Evolutionary conservation across 2,113 vertebrate genomes (phyloP).

Genomic region (Sula dactylatra): DNA sequence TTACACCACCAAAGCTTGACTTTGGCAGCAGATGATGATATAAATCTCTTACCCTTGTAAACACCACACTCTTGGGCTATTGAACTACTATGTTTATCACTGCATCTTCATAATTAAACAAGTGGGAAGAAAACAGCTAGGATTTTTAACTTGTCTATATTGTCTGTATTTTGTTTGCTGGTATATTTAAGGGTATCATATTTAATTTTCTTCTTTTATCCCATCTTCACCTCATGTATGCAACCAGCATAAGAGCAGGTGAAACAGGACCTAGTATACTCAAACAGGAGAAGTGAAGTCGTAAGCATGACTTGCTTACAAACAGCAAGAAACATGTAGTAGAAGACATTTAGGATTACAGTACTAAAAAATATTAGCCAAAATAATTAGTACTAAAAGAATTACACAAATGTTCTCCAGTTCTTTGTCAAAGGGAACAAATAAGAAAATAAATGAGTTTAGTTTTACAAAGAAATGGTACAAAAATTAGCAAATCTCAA

Average conservation of each 20-base stretch:
- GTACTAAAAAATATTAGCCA: not conserved
- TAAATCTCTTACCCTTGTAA: not conserved
- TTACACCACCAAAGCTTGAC: not conserved
- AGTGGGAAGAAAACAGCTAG: not conserved
- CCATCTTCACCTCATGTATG: not conserved
- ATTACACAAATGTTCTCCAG: rapidly evolving
- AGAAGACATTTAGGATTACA: not conserved
- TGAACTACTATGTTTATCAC: not conserved
- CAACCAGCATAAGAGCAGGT: not conserved
- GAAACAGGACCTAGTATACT: not conserved
- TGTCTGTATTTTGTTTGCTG: not conserved
- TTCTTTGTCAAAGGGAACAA: not conserved
- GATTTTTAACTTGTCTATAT: not conserved
- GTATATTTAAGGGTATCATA: not conserved
- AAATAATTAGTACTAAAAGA: not conserved
- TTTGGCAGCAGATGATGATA: not conserved
- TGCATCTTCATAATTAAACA: not conserved
- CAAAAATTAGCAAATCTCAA: not conserved
- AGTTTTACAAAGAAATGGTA: not conserved
- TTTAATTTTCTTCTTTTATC: not conserved
- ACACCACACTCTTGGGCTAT: not conserved
- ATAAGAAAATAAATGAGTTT: not conserved
- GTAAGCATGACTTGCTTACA: not conserved
- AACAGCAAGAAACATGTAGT: not conserved
- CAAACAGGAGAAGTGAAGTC: not conserved